A percentile compares a stretch with the other conserved stretches of the same genome.
Evolutionary conservation across 2,797 vertebrate species (phyloP).

Genomic region (Rhadinocentrus ornatus): DNA sequence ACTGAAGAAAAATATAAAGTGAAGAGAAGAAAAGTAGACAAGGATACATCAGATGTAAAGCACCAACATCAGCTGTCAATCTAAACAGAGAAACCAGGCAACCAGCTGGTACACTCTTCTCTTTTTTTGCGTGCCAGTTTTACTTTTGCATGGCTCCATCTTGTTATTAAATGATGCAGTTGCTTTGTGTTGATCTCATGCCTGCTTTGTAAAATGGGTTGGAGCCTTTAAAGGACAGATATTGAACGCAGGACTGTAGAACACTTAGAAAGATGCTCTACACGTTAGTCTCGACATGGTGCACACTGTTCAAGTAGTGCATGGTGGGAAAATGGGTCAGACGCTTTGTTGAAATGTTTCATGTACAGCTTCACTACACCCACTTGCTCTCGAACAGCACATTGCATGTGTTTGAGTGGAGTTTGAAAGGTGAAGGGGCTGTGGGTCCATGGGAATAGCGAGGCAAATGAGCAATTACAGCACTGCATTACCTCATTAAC

Average conservation of each 20-base stretch:
- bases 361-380: conserved; percentile 23
- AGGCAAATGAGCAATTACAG: conserved; percentile 59
- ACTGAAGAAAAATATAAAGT: too few relatives aligned
- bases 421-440: conserved; percentile 44
- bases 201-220: neutral
- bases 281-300: neutral
- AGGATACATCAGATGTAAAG: too few relatives aligned
- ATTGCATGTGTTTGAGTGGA: conserved; percentile 22
- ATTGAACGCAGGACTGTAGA: neutral
- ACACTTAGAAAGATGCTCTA: neutral
- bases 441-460: conserved; percentile 27
- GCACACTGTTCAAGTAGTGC: conserved; percentile 1
- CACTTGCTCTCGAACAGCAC: conserved; percentile 31
- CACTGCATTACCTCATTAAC: conserved; percentile 53
- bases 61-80: too few relatives aligned
- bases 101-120: too few relatives aligned
- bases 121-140: too few relatives aligned
- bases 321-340: conserved; percentile 65
- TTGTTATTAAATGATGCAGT: neutral
- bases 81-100: too few relatives aligned
- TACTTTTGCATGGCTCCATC: neutral
- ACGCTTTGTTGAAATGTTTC: conserved; percentile 38
- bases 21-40: too few relatives aligned
- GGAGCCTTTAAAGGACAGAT: neutral
- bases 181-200: neutral